phyloP scores from a whole-genome alignment of 2,888 invertebrate genomes.

The Eilema caniola region DNA sequence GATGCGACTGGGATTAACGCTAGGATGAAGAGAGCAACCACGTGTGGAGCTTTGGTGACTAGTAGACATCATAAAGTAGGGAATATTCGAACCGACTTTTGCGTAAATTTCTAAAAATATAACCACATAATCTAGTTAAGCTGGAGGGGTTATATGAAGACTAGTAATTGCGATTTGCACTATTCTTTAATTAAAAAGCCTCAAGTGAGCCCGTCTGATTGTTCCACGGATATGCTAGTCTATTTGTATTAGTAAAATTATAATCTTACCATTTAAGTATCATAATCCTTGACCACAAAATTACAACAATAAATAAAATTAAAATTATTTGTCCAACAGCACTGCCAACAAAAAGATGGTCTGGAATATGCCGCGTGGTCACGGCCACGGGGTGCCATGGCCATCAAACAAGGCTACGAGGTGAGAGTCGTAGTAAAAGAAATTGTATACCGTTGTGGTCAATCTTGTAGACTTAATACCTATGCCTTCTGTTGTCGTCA shows the following conservation, averaged over 20 bases:
- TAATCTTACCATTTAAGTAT: too few relatives aligned
- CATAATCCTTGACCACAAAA: too few relatives aligned
- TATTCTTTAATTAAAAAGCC: too few relatives aligned
- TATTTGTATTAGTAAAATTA: background rate
- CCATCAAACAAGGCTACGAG: constrained; percentile 88
- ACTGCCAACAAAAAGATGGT: constrained; percentile 88
- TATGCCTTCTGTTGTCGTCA: background rate
- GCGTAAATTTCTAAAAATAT: too few relatives aligned
- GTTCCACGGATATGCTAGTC: background rate
- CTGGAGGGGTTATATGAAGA: too few relatives aligned
- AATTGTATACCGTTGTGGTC: background rate
- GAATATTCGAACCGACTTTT: too few relatives aligned
- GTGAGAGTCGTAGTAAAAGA: constrained; percentile 68
- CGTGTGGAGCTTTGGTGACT: too few relatives aligned
- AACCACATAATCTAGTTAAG: too few relatives aligned
- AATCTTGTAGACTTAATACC: background rate
- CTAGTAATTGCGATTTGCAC: too few relatives aligned
- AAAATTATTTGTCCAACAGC: constrained; percentile 80
- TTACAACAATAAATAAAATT: constrained; percentile 15
- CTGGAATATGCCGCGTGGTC: constrained; percentile 88
- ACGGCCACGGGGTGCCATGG: constrained; percentile 86
- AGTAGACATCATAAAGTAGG: too few relatives aligned
- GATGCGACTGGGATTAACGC: too few relatives aligned
- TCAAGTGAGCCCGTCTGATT: background rate
- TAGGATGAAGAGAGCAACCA: too few relatives aligned